These are phyloP conservation scores for Glyphotaelius pellucidus DNA, from an alignment of 2,888 invertebrate species.

Conservation along the genomic window DNA sequence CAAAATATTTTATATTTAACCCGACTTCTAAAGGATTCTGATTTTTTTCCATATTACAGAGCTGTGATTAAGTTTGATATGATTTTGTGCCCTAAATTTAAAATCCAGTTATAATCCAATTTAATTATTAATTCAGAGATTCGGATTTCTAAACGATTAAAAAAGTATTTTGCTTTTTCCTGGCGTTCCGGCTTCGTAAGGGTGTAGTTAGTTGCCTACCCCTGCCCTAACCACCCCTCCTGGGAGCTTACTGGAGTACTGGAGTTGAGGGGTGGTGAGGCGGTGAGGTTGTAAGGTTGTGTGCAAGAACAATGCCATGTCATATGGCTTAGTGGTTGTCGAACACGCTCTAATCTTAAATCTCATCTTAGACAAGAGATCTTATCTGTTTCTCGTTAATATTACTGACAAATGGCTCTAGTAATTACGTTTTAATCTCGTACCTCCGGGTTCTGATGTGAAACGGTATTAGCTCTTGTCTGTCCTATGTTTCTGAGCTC, in stretches of 20 bases:
- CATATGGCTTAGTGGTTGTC: slow-evolving; percentile 2
- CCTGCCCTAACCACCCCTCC: not conserved
- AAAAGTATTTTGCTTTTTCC: no score
- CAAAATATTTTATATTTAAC: no score
- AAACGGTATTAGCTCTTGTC: not conserved
- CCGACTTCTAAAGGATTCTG: no score
- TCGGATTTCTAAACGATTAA: no score
- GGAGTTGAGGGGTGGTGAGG: not conserved
- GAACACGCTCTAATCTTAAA: not conserved
- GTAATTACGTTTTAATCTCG: not conserved
- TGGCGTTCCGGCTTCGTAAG: not conserved
- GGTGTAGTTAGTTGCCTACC: not conserved
- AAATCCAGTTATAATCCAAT: no score
- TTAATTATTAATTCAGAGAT: no score
- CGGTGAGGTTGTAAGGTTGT: not conserved
- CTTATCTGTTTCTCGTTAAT: not conserved
- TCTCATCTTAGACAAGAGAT: not conserved
- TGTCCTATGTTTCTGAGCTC: not conserved
- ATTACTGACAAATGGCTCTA: not conserved
- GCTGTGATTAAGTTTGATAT: no score
- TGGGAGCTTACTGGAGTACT: not conserved
- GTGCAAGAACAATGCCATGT: not conserved
- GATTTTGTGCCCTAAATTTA: no score
- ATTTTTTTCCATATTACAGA: no score
- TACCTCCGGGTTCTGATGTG: not conserved